Base-by-base conservation (phyloP, 2,113 vertebrate genomes). In the Amblyornis subalaris region DNA sequence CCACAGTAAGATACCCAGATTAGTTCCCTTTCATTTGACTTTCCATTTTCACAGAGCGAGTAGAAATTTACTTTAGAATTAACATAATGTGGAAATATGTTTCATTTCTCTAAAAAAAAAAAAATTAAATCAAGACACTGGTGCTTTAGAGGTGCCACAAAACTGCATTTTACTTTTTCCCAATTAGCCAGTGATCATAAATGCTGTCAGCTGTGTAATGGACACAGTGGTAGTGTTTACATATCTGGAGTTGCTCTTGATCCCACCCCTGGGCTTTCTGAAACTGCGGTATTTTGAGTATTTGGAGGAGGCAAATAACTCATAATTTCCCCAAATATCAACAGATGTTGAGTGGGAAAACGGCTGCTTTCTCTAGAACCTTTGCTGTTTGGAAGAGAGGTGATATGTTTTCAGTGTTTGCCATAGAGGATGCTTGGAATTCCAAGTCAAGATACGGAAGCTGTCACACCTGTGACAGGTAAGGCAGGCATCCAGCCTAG, bases 11-110 rank as follows among this genome's bases (percentile, higher is more conserved):
- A 92, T 36, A 64, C 24, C 9, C 85, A 94, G 80, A 94, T 94
- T 96, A 94, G 85, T 96, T 96, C 83, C 69, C 44, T 96, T 94
- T 85, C 92, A 91, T 94, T 94, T 88, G 82, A 92, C 60, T 96
- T 95, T 40, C 90, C 80, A 58, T 91, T 94, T 92, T 86, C 88
- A 88, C 55, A 60, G 60, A 92, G 42, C 35, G 64, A 88, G 60
- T 21, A 80, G 64, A 90, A 84, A 90, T 96, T 83, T 86, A 36
- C 88, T 90, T 86, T 36, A 76, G 42, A 73, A 60, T 88, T 90
- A 89, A 79, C 44, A 50, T 60, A 64, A 87, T 64, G 44, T 60
- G 51, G 55, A 88, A 90, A 77, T 71, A 65, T 6, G 29, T 54
- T 83, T 76, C 2, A 18, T 85, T 82, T 91, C 23, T 81, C 80